Evolutionary conservation across 2,888 invertebrate species (phyloP).

Genomic region (Hydroisotoma schaefferi): DNA sequence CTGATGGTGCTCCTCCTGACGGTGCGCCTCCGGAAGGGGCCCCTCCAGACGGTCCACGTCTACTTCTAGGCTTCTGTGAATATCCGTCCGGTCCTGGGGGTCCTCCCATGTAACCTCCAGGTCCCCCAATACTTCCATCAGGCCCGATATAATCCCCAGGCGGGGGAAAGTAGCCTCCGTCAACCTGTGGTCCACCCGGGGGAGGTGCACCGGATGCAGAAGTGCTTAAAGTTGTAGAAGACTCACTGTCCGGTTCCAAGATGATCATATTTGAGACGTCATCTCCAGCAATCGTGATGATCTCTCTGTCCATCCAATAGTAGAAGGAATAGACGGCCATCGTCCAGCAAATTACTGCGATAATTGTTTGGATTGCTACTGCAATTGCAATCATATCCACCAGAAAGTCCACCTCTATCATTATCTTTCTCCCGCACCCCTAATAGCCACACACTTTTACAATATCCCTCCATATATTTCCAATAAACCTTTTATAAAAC

Average conservation of each 20-base stretch:
- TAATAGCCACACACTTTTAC: too few species aligned
- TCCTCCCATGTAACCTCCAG: background rate
- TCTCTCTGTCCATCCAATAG: slow-evolving; percentile 45
- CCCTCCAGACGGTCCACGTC: background rate
- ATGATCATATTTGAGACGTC: slow-evolving; percentile 44
- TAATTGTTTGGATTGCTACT: slow-evolving; percentile 22
- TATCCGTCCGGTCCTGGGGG: background rate
- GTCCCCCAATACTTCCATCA: too few species aligned
- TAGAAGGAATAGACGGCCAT: slow-evolving; percentile 43
- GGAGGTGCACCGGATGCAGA: too few species aligned
- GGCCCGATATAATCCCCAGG: too few species aligned
- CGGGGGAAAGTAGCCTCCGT: too few species aligned
- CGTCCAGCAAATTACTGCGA: slow-evolving; percentile 20
- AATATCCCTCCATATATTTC: too few species aligned
- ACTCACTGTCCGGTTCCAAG: slow-evolving; percentile 24
- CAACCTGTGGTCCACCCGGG: too few species aligned
- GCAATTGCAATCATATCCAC: slow-evolving; percentile 24
- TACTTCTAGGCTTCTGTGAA: background rate
- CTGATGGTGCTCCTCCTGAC: background rate
- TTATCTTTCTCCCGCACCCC: slow-evolving; percentile 39
- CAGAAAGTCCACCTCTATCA: slow-evolving; percentile 25
- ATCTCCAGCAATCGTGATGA: slow-evolving; percentile 41
- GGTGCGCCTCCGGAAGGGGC: background rate
- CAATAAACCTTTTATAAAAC: too few species aligned
- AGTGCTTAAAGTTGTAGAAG: too few species aligned